phyloP scores from a whole-genome alignment of 2,797 vertebrate species.

The Morelia viridis region DNA sequence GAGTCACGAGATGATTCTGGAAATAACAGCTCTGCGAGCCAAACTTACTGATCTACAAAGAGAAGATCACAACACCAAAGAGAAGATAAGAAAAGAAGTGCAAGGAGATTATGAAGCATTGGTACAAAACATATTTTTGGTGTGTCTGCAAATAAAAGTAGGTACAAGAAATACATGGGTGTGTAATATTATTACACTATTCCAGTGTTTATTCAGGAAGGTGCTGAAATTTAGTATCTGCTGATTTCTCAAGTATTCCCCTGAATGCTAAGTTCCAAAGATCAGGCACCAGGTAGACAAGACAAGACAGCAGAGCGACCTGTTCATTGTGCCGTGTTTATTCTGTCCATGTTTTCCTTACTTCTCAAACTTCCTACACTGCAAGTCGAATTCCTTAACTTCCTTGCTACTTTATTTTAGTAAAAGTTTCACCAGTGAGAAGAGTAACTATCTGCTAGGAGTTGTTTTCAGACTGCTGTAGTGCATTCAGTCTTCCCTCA shows the following conservation, averaged over 20 bases:
- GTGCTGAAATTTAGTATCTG: neutral
- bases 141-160: slow-evolving; percentile 79
- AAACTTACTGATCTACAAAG: slow-evolving; percentile 70
- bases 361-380: neutral
- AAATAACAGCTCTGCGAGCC: slow-evolving; percentile 75
- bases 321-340: neutral
- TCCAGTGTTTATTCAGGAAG: neutral
- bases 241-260: neutral
- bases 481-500: neutral
- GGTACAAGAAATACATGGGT: slow-evolving; percentile 15
- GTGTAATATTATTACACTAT: neutral
- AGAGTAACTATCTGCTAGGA: neutral
- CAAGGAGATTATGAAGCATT: slow-evolving; percentile 72
- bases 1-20: slow-evolving; percentile 74
- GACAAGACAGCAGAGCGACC: neutral
- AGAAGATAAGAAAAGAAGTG: slow-evolving; percentile 70
- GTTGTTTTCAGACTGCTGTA: neutral
- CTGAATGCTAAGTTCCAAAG: neutral
- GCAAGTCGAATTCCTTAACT: neutral
- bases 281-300: neutral
- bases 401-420: neutral
- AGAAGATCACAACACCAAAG: slow-evolving; percentile 66
- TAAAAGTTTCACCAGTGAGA: neutral
- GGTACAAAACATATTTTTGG: slow-evolving; percentile 71
- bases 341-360: neutral